Evolutionary conservation across 2,888 invertebrate genomes (phyloP).

Genomic region (Epinotia bilunana): DNA sequence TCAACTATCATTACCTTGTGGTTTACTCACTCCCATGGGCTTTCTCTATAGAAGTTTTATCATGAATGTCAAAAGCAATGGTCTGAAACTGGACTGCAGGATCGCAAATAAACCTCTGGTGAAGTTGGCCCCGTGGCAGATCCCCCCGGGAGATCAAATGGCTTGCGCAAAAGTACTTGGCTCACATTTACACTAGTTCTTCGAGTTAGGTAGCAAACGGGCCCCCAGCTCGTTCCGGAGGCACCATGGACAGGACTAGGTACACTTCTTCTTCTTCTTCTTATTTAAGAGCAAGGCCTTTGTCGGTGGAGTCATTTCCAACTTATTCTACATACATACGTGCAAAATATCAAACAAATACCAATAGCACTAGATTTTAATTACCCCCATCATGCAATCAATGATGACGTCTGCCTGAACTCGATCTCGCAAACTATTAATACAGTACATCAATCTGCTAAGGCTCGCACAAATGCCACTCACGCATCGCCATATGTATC

Average conservation of each 20-base stretch:
- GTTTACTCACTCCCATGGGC: background rate
- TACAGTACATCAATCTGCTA: conserved; percentile 47
- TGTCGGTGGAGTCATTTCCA: too few species aligned
- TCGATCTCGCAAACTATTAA: conserved; percentile 44
- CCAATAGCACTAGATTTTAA: background rate
- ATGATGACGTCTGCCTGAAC: background rate
- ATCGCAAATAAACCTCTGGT: background rate
- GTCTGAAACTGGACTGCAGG: background rate
- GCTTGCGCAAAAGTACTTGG: background rate
- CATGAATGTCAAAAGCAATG: background rate
- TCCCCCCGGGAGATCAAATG: background rate
- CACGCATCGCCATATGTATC: conserved; percentile 78
- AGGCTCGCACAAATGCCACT: conserved; percentile 55
- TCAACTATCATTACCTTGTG: background rate
- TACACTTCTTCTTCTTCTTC: too few species aligned
- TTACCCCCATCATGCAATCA: background rate
- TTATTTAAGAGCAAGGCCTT: too few species aligned
- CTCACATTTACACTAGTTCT: background rate
- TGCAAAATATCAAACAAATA: background rate
- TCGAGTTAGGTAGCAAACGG: background rate
- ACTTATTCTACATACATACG: background rate
- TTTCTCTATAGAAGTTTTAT: background rate
- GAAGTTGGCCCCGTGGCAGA: background rate
- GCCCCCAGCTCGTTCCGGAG: background rate
- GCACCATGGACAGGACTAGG: background rate